A percentile compares a stretch with the other conserved stretches of the same genome.
These are phyloP conservation scores for Orchestes rusci DNA, from an alignment of 2,888 invertebrate genomes.

Conservation along the genomic window DNA sequence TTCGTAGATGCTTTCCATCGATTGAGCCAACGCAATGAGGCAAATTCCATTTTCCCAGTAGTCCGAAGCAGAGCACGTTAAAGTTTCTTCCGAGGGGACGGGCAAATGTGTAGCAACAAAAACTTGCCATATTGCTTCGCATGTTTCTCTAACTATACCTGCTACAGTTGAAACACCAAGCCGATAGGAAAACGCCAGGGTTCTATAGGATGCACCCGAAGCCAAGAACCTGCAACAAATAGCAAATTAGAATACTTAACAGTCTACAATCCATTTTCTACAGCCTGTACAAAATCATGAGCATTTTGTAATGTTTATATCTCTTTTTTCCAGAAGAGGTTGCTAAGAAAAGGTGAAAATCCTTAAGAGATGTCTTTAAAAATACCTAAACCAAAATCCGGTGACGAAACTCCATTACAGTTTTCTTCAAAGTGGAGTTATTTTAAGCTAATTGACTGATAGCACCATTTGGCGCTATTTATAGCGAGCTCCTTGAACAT, in stretches of 20 bases:
- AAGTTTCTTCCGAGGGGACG: not conserved
- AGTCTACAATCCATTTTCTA: not conserved
- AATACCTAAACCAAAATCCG: not conserved
- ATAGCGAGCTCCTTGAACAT: too few species aligned
- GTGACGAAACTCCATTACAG: too few species aligned
- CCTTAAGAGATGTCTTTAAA: not conserved
- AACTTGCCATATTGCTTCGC: conserved; percentile 3
- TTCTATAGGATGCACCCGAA: not conserved
- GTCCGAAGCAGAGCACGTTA: not conserved
- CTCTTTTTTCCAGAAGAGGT: not conserved
- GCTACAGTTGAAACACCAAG: conserved; percentile 3
- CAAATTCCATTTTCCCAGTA: conserved; percentile 3
- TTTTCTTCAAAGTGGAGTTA: too few species aligned
- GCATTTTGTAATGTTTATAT: not conserved
- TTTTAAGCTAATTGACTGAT: too few species aligned
- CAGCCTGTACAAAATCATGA: not conserved
- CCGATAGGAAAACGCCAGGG: not conserved
- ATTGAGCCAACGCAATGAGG: conserved; percentile 6
- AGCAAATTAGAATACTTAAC: too few species aligned
- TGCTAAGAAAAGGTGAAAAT: conserved; percentile 1
- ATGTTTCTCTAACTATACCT: conserved; percentile 3
- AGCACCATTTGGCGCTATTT: too few species aligned
- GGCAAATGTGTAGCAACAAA: not conserved
- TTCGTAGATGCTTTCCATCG: not conserved
- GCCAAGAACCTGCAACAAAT: not conserved